Evolutionary conservation across 2,797 vertebrate species (phyloP), one percentile per base, ranked within the genome.

Genomic region (Morelia viridis): DNA sequence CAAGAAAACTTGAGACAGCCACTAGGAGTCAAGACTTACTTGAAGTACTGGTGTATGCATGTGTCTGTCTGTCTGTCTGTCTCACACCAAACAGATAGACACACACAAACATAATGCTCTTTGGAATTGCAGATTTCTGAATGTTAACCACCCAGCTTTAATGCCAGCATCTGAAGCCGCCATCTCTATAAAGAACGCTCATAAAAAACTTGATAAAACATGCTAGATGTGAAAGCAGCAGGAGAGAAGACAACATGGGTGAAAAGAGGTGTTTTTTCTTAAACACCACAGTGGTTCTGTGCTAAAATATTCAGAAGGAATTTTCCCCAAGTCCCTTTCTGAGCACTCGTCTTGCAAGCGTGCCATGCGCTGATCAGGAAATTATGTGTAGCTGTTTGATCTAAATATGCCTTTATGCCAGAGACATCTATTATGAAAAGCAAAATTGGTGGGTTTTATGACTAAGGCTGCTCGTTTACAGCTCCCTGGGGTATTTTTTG

Each of bases 401-500:
- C 87, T 91, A 93, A 93, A 89, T 15, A 31, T 91, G 94, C 90
- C 93, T 96, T 91, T 90, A 60, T 91, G 93, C 89, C 94, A 95
- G 95, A 92, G 71, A 95, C 91, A 92, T 62, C 31, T 92, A 86
- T 94, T 92, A 94, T 94, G 94, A 93, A 94, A 91, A 95, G 94
- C 88, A 96, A 94, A 96, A 95, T 83, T 92, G 89, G 93, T 93
- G 93, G 93, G 93, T 91, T 94, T 88, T 94, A 89, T 95, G 95
- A 95, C 91, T 95, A 94, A 87, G 91, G 62, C 87, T 91, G 91
- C 94, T 96, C 93, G 87, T 93, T 93, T 94, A 95, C 87, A 91
- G 92, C 92, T 97, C 96, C 94, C 95, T 8, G 10, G 94, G 94
- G 96, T 91, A 94, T 92, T 91, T 61, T 96, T 94, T 95, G 91